Conservation (phyloP, 1,140 invertebrate genomes). For the Gonatopus flavifemur region DNA sequence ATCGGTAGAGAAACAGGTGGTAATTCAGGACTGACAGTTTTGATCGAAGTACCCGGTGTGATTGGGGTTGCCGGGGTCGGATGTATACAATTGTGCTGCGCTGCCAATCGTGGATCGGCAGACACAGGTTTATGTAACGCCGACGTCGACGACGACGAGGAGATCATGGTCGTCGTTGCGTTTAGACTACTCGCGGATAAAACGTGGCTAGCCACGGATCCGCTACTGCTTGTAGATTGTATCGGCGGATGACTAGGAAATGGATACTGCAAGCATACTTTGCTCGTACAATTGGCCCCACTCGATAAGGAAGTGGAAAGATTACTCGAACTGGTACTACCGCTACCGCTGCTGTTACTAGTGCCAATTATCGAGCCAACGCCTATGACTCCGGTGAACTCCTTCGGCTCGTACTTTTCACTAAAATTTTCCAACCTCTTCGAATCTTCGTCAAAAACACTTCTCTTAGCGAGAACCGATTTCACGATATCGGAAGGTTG, state of each 20-base stretch:
- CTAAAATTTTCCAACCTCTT: slow-evolving; percentile 88
- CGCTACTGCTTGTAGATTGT: slow-evolving; percentile 41
- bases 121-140: slow-evolving; percentile 28
- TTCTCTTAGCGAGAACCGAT: slow-evolving; percentile 85
- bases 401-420: slow-evolving; percentile 81
- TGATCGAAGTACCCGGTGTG: slow-evolving; percentile 52
- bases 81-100: slow-evolving; percentile 44
- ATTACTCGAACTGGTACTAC: slow-evolving; percentile 18
- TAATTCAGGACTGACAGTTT: slow-evolving; percentile 54
- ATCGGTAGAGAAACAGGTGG: slow-evolving; percentile 51
- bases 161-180: slow-evolving; percentile 12
- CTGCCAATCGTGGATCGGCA: slow-evolving; percentile 38
- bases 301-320: slow-evolving; percentile 33
- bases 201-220: slow-evolving; percentile 17
- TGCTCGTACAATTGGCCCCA: slow-evolving; percentile 44
- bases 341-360: slow-evolving; percentile 20
- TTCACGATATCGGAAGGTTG: slow-evolving; percentile 94
- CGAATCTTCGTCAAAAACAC: slow-evolving; percentile 94
- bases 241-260: slow-evolving; percentile 76
- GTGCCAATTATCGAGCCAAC: slow-evolving; percentile 41
- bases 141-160: slow-evolving; percentile 21
- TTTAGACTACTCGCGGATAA: slow-evolving; percentile 20
- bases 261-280: slow-evolving; percentile 74
- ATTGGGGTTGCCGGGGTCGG: slow-evolving; percentile 50
- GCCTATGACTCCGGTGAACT: slow-evolving; percentile 57